These are phyloP conservation scores for Psylliodes chrysocephalus DNA, from an alignment of 2,888 invertebrate genomes.

Conservation along the genomic window DNA sequence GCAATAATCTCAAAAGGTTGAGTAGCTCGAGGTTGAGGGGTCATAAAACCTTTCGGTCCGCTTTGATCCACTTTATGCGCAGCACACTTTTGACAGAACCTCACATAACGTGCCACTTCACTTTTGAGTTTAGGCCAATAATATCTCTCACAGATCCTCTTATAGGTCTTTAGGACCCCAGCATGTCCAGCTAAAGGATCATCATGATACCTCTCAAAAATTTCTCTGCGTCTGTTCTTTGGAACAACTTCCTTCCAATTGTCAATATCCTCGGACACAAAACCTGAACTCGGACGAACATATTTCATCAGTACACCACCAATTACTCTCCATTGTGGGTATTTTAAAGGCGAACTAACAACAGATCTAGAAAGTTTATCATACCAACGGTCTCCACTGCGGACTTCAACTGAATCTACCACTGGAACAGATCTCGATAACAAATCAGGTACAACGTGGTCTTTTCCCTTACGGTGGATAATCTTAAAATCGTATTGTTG, in stretches of 20 bases:
- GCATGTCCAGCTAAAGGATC: constrained; percentile 40
- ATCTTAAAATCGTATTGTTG: constrained; percentile 41
- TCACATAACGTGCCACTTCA: constrained; percentile 43
- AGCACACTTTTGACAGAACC: constrained; percentile 22
- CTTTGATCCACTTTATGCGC: background rate
- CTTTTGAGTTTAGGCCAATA: constrained; percentile 46
- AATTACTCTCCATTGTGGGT: constrained; percentile 37
- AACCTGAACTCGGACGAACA: constrained; percentile 22
- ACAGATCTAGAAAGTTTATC: too few species aligned
- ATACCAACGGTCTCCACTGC: too few species aligned
- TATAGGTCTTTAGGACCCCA: constrained; percentile 43
- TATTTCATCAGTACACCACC: constrained; percentile 38
- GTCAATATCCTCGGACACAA: constrained; percentile 23
- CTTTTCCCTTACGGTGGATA: constrained; percentile 6
- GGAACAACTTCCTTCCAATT: constrained; percentile 31
- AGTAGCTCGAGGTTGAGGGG: too few species aligned
- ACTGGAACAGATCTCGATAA: constrained; percentile 1
- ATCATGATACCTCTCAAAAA: constrained; percentile 36
- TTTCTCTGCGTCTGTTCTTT: background rate
- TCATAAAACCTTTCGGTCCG: background rate
- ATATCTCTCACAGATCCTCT: constrained; percentile 31
- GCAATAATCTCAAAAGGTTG: constrained; percentile 34
- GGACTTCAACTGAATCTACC: too few species aligned
- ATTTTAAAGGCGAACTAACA: constrained; percentile 29
- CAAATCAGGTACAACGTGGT: constrained; percentile 34